Base-by-base conservation (phyloP, 1,140 invertebrate species). In the Pachyrhynchus sulphureomaculatus region DNA sequence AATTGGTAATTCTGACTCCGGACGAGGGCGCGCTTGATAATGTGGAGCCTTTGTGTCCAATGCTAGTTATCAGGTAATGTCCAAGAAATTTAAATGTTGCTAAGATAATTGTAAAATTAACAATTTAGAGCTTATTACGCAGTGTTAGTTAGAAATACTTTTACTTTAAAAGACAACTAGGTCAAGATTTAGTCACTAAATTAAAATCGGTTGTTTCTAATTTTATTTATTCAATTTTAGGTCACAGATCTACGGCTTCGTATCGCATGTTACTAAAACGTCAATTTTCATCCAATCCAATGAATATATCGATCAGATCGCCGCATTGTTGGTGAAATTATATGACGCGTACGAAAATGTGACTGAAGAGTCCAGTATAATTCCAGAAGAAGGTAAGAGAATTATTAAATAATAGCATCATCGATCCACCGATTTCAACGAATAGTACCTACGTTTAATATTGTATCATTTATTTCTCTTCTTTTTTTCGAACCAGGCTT, bases 201-300 rank as follows among this genome's bases (percentile, higher is more conserved):
- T n/a, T n/a, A n/a, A 32, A 6, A 32, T 12, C 12, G 29, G 29
- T 32, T 32, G 29, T 32, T 12, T 32, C n/a, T n/a, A n/a, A n/a
- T n/a, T n/a, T n/a, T n/a, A n/a, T n/a, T n/a, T n/a, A n/a, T n/a
- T n/a, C n/a, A n/a, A n/a, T 52, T 51, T 60, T 39, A 76, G 77
- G 62, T 79, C 80, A 59, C 78, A 74, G 65, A 77, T 78, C 65
- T 76, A 56, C 54, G 82, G 84, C 0, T 78, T 68, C 49, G 72
- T 86, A 0, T 74, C 79, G 0, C 78, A 81, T 47, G 65, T 78
- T 4, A 44, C 64, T 10, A 72, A 80, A 1, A 80, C 79, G 39
- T 81, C 80, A 36, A 67, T 89, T 1, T 89, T 83, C 72, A 72
- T 89, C 1, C 87, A 89, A 62, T 78, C 79, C 39, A 53, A 68